phyloP scores from a whole-genome alignment of 2,113 vertebrate species.

The Myodes glareolus region DNA sequence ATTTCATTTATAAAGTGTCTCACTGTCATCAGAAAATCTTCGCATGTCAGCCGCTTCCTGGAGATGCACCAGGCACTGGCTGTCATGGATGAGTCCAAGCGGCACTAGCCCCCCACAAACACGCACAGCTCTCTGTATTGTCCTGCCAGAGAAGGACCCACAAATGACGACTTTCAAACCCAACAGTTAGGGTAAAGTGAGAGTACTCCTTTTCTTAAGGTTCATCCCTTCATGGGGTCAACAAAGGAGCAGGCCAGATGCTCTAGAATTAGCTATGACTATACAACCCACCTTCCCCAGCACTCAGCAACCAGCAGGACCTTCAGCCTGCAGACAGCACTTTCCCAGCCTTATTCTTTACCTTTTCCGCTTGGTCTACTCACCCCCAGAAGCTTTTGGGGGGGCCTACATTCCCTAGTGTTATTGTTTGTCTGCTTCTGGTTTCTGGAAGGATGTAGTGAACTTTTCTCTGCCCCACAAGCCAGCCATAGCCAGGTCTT shows the following conservation, averaged over 20 bases:
- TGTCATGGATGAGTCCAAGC: rapidly evolving
- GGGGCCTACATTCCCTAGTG: background rate
- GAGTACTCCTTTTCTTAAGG: background rate
- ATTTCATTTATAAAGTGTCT: background rate
- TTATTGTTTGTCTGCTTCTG: background rate
- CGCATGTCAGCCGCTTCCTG: background rate
- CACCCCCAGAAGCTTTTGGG: background rate
- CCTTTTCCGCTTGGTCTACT: background rate
- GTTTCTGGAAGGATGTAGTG: rapidly evolving
- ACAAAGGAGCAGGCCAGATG: background rate
- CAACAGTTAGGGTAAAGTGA: no score
- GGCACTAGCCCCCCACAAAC: background rate
- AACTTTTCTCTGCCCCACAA: background rate
- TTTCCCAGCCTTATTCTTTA: background rate
- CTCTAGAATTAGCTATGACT: background rate
- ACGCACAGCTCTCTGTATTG: background rate
- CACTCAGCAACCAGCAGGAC: background rate
- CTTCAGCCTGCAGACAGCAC: background rate
- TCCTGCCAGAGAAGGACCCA: background rate
- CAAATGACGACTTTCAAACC: background rate
- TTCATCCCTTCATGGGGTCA: rapidly evolving
- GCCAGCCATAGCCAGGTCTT: background rate
- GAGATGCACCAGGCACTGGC: background rate
- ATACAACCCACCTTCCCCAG: background rate
- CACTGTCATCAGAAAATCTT: background rate